These are phyloP conservation scores for Montipora efflorescens DNA, from an alignment of 64 coral and sea anemone species.

Conservation along the genomic window DNA sequence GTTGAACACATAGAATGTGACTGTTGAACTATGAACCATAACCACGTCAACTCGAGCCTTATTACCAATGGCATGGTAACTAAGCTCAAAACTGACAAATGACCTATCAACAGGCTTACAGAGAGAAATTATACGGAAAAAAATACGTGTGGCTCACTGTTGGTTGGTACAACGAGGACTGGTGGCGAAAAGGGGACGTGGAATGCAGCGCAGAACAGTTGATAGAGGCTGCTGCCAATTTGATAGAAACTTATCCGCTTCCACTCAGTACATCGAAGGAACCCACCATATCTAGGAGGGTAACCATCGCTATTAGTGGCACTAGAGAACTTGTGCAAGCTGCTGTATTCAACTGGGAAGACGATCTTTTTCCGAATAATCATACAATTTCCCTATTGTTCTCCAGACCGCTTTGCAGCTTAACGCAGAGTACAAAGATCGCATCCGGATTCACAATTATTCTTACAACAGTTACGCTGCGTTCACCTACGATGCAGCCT, in stretches of 20 bases:
- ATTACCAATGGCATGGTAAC: too few species aligned
- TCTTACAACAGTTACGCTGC: constrained; percentile 59
- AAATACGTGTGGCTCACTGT: constrained; percentile 75
- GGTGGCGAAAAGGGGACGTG: constrained; percentile 60
- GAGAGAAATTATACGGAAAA: constrained; percentile 49
- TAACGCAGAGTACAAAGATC: constrained; percentile 37
- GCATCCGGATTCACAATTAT: constrained; percentile 28
- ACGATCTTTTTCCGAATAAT: too few species aligned
- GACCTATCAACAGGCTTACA: constrained; percentile 36
- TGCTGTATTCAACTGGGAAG: too few species aligned
- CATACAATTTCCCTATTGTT: too few species aligned
- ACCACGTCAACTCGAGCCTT: too few species aligned
- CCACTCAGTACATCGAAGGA: neutral
- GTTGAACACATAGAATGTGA: too few species aligned
- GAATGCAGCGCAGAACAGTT: constrained; percentile 48
- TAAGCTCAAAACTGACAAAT: neutral
- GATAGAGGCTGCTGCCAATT: constrained; percentile 43
- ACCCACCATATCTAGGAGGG: constrained; percentile 59
- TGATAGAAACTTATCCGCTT: constrained; percentile 67
- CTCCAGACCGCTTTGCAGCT: constrained; percentile 43
- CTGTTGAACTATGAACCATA: too few species aligned
- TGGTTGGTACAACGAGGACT: constrained; percentile 71
- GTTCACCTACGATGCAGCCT: constrained; percentile 79
- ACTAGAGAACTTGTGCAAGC: too few species aligned
- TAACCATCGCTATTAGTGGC: neutral